Evolutionary conservation across 2,113 vertebrate genomes (phyloP).

Genomic region (Triplophysa tibetana): DNA sequence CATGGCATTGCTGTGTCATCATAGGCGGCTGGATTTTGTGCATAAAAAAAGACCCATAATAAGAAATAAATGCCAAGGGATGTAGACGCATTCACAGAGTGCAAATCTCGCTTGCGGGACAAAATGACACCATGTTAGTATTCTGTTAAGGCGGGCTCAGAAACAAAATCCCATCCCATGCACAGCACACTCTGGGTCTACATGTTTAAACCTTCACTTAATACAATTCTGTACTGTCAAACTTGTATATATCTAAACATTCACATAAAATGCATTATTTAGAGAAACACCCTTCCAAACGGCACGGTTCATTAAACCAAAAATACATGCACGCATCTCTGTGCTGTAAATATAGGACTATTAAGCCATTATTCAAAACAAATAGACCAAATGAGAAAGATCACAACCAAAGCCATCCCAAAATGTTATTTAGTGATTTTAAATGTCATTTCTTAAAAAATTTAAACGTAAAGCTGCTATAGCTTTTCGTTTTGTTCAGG

Average conservation of each 20-base stretch:
- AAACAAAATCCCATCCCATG: background rate
- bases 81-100: background rate
- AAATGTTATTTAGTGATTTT: background rate
- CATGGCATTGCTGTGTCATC: background rate
- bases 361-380: background rate
- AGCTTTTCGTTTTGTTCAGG: background rate
- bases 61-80: background rate
- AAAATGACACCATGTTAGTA: background rate
- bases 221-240: background rate
- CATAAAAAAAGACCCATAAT: background rate
- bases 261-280: conserved; percentile 27
- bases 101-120: background rate
- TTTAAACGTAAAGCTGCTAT: background rate
- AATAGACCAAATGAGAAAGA: background rate
- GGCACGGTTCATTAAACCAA: background rate
- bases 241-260: conserved; percentile 6
- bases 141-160: conserved; percentile 13
- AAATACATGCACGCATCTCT: conserved; percentile 15
- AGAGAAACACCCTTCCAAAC: background rate
- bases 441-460: background rate
- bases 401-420: background rate
- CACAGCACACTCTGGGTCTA: background rate
- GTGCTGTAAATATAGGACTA: background rate
- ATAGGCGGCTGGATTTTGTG: background rate
- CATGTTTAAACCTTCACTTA: conserved; percentile 8